Conservation (phyloP, 2,113 vertebrate species). For the Gasterosteus aculeatus region DNA sequence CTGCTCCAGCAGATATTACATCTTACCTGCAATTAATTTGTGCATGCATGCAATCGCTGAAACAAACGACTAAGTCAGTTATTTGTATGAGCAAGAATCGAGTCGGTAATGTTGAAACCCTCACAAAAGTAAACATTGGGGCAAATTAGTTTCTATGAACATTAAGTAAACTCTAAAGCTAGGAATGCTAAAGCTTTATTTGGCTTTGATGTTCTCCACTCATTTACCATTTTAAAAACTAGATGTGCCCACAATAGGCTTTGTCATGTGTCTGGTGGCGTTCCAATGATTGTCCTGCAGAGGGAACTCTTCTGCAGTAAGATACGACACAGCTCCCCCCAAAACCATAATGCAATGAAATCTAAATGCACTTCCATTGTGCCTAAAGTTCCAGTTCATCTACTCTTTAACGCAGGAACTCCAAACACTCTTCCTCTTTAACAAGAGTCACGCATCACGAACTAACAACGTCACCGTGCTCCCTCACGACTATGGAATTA, state of each 20-base stretch:
- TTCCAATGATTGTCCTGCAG: slow-evolving; percentile 52
- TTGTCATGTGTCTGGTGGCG: background rate
- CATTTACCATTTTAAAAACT: slow-evolving; percentile 1
- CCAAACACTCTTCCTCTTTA: background rate
- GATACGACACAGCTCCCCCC: background rate
- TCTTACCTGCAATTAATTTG: background rate
- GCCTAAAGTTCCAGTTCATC: background rate
- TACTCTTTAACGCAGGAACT: background rate
- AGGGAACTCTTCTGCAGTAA: slow-evolving; percentile 42
- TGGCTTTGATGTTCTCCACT: background rate
- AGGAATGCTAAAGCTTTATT: background rate
- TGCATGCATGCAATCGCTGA: background rate
- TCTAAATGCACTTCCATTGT: background rate
- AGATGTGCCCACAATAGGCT: background rate
- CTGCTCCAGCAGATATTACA: background rate
- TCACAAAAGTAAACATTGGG: too few relatives aligned
- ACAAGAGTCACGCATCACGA: background rate
- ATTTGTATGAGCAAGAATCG: too few relatives aligned
- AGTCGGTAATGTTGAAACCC: too few relatives aligned
- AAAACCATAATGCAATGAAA: background rate
- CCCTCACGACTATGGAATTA: background rate
- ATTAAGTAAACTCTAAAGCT: background rate
- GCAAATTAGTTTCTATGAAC: too few relatives aligned
- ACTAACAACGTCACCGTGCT: background rate
- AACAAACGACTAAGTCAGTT: background rate